These are phyloP conservation scores for Drosophila putrida DNA, from an alignment of 2,888 invertebrate species.

Conservation along the genomic window DNA sequence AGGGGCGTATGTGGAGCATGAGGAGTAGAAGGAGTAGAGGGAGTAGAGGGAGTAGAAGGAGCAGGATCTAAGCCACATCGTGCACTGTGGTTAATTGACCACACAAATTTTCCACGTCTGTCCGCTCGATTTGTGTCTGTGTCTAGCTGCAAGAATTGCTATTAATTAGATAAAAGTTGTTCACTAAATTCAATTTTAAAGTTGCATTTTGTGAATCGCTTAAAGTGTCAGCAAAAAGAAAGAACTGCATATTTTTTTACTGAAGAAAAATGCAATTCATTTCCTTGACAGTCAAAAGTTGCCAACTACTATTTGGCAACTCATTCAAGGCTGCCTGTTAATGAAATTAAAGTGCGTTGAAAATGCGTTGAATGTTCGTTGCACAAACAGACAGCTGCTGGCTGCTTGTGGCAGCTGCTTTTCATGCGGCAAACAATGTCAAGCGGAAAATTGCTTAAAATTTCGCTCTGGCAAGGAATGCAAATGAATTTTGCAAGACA, in stretches of 20 bases:
- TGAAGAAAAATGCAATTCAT: slow-evolving; percentile 4
- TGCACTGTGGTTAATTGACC: slow-evolving; percentile 69
- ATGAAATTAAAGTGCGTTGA: slow-evolving; percentile 44
- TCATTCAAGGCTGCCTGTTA: slow-evolving; percentile 21
- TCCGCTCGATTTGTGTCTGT: slow-evolving; percentile 7
- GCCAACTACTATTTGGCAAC: slow-evolving; percentile 23
- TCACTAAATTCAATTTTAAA: slow-evolving; percentile 34
- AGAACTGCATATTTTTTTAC: no score
- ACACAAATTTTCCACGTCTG: slow-evolving; percentile 33
- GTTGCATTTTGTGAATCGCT: slow-evolving; percentile 25
- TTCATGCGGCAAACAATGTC: slow-evolving; percentile 12
- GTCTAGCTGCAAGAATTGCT: slow-evolving; percentile 25
- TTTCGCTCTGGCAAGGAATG: slow-evolving; percentile 5
- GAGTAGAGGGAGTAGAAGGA: background rate
- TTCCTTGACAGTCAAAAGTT: slow-evolving; percentile 16
- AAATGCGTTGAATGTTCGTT: slow-evolving; percentile 3
- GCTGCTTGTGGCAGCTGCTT: slow-evolving; percentile 22
- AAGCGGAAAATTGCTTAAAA: background rate
- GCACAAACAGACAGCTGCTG: slow-evolving; percentile 4
- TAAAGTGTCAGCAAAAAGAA: slow-evolving; percentile 4
- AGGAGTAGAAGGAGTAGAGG: background rate
- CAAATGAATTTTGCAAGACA: slow-evolving; percentile 1
- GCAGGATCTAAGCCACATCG: slow-evolving; percentile 27
- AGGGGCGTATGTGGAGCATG: no score
- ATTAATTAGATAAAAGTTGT: slow-evolving; percentile 68